phyloP scores from a whole-genome alignment of 1,140 invertebrate genomes.

The Chrysoperla carnea region DNA sequence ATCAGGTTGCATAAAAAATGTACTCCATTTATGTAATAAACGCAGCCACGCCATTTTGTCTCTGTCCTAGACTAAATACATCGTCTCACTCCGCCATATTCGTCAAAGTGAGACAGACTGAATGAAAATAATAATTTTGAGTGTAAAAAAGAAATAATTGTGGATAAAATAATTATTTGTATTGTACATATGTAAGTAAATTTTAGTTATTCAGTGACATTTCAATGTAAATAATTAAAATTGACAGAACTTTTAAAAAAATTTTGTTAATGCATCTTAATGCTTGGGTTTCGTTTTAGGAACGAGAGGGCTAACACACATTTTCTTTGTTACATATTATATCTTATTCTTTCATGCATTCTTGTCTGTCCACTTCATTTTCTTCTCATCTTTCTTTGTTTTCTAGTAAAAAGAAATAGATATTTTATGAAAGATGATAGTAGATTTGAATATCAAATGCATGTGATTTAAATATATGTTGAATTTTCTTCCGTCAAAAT shows the following conservation, averaged over 20 bases:
- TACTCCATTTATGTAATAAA: background rate
- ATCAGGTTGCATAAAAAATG: too few species aligned
- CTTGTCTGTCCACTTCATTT: background rate
- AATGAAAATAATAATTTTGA: background rate
- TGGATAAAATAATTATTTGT: too few species aligned
- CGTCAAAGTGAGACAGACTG: background rate
- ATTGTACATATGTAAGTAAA: too few species aligned
- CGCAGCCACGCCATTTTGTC: background rate
- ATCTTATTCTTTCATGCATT: background rate
- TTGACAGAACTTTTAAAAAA: too few species aligned
- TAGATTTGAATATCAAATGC: background rate
- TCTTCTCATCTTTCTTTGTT: background rate
- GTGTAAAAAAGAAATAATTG: background rate
- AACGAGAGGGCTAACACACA: background rate
- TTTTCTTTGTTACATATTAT: background rate
- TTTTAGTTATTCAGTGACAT: too few species aligned
- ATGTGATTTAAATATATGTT: too few species aligned
- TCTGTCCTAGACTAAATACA: background rate
- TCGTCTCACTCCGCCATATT: background rate
- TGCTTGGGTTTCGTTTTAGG: too few species aligned
- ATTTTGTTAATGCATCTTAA: too few species aligned
- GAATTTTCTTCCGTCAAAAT: too few species aligned
- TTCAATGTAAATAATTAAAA: too few species aligned
- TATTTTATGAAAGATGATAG: background rate
- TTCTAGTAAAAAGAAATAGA: background rate